These are phyloP conservation scores for Sibirionetta formosa DNA, from an alignment of 2,797 vertebrate genomes.

Conservation along the genomic window DNA sequence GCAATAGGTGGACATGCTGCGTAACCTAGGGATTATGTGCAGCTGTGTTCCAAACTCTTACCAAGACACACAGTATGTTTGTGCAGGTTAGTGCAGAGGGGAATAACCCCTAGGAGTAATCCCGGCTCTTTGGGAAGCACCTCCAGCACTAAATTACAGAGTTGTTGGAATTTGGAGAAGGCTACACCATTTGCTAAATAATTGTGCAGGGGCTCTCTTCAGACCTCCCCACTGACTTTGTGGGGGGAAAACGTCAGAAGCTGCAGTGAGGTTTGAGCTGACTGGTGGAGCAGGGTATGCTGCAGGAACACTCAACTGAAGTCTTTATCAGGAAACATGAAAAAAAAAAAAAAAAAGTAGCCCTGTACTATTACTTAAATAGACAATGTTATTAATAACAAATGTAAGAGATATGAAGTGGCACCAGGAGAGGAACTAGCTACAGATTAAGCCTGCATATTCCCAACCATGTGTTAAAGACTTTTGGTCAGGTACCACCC, in stretches of 20 bases:
- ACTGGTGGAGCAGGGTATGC: neutral
- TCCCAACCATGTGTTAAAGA: neutral
- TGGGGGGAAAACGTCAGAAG: neutral
- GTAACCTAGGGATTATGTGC: neutral
- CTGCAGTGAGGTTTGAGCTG: neutral
- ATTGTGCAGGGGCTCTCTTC: neutral
- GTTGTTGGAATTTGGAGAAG: neutral
- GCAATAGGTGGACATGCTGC: neutral
- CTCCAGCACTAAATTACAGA: neutral
- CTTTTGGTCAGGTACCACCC: neutral
- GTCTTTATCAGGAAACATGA: neutral
- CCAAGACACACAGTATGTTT: neutral
- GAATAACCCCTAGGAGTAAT: neutral
- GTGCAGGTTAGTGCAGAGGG: neutral
- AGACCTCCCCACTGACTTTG: neutral
- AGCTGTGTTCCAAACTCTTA: neutral
- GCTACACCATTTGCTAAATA: neutral
- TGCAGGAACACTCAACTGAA: neutral
- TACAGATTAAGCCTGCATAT: neutral
- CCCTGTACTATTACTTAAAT: neutral
- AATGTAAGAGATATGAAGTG: neutral
- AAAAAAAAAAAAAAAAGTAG: neutral
- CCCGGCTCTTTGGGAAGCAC: neutral
- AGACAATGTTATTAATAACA: slow-evolving; percentile 3
- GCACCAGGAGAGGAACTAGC: neutral